Evolutionary conservation across 2,113 vertebrate genomes (phyloP).

Genomic region (Podiceps cristatus): DNA sequence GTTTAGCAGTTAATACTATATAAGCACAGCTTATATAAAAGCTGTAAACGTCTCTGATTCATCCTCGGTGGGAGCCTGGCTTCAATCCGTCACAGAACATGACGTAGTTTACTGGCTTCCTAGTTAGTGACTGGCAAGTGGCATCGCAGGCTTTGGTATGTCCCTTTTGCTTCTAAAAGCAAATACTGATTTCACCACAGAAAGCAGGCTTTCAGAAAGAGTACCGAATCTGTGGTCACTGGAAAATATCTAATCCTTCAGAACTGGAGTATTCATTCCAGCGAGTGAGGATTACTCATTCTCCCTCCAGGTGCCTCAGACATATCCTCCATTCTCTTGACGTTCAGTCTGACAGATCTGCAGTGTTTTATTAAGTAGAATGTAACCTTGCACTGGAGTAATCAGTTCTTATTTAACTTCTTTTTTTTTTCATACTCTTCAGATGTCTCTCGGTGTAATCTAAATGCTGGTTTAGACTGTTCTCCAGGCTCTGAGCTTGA

Average conservation of each 20-base stretch:
- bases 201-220: background rate
- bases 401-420: background rate
- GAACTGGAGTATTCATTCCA: background rate
- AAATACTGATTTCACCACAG: background rate
- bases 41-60: too few relatives aligned
- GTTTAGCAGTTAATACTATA: too few relatives aligned
- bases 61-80: too few relatives aligned
- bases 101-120: background rate
- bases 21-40: too few relatives aligned
- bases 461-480: background rate
- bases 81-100: background rate
- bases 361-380: background rate
- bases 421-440: background rate
- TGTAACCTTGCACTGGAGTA: background rate
- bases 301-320: background rate
- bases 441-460: background rate
- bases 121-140: background rate
- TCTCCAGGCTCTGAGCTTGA: background rate
- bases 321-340: background rate
- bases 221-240: background rate
- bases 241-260: background rate
- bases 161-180: background rate
- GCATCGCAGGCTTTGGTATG: background rate
- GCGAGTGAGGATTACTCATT: background rate
- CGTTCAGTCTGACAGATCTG: background rate